Evolutionary conservation across 2,113 vertebrate species (phyloP).

Genomic region (Macaca nemestrina): DNA sequence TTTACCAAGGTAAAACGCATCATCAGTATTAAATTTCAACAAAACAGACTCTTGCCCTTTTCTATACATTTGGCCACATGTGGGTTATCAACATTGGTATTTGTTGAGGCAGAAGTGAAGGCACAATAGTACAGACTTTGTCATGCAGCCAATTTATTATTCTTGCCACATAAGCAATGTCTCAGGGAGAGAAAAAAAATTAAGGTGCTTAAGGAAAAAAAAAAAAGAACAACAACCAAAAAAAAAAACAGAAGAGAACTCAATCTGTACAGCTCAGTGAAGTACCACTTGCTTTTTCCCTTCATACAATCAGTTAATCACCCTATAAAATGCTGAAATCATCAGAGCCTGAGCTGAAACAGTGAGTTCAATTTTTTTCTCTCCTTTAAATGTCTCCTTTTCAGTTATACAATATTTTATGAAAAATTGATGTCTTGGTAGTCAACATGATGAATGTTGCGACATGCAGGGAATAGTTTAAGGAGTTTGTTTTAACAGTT

Average conservation of each 20-base stretch:
- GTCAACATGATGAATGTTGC: slow-evolving; percentile 80
- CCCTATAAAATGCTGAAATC: slow-evolving; percentile 47
- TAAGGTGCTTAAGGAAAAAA: neutral
- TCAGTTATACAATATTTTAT: slow-evolving; percentile 75
- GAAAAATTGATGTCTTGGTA: slow-evolving; percentile 79
- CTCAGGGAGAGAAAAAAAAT: neutral
- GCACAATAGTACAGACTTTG: neutral
- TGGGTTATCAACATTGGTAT: neutral
- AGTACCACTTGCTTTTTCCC: slow-evolving; percentile 28
- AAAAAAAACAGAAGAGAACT: neutral
- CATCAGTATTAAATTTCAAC: neutral
- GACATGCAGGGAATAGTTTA: slow-evolving; percentile 72
- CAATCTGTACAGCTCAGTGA: neutral
- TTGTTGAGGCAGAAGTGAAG: neutral
- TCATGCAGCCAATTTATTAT: neutral
- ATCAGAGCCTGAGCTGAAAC: slow-evolving; percentile 3
- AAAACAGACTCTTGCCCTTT: neutral
- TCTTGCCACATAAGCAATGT: neutral
- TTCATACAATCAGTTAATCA: slow-evolving; percentile 46
- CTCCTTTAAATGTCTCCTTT: slow-evolving; percentile 74
- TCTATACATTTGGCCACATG: neutral
- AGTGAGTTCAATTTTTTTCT: slow-evolving; percentile 45
- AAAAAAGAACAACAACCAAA: neutral
- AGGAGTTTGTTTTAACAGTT: slow-evolving; percentile 81
- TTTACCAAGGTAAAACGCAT: neutral